phyloP scores from a whole-genome alignment of 2,888 invertebrate species.

The Liodrosophila aerea region DNA sequence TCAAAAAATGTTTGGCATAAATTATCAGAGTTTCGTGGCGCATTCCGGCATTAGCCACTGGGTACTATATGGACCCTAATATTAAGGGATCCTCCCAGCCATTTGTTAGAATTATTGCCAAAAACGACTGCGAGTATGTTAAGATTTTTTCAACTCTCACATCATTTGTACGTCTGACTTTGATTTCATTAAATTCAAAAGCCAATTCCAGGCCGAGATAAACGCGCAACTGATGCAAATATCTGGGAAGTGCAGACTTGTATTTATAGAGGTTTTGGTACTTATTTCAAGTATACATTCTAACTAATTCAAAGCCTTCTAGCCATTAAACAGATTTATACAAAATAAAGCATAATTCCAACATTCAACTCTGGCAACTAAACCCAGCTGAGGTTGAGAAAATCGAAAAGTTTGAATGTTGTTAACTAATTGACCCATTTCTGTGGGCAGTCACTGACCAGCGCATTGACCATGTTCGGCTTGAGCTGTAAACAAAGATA shows the following conservation, averaged over 20 bases:
- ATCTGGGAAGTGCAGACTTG: too few species aligned
- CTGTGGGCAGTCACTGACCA: constrained; percentile 11
- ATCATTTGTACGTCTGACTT: constrained; percentile 17
- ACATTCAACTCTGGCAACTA: too few species aligned
- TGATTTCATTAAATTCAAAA: constrained; percentile 40
- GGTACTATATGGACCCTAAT: background rate
- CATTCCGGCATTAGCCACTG: constrained; percentile 1
- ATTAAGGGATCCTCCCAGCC: background rate
- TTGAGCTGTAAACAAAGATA: constrained; percentile 36
- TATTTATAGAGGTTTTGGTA: too few species aligned
- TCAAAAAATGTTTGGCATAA: constrained; percentile 60
- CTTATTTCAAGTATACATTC: too few species aligned
- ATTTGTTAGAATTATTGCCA: constrained; percentile 31
- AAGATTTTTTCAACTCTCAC: constrained; percentile 19
- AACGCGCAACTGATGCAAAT: background rate
- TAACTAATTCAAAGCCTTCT: too few species aligned
- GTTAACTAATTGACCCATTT: constrained; percentile 33
- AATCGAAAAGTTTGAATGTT: constrained; percentile 1
- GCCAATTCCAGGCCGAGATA: constrained; percentile 19
- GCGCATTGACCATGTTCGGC: background rate
- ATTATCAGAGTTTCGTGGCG: constrained; percentile 37
- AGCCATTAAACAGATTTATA: too few species aligned
- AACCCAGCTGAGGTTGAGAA: too few species aligned
- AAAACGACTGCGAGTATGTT: constrained; percentile 1
- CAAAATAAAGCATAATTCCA: too few species aligned